Percentiles rank a stretch among this genome's conserved stretches.
Evolutionary conservation across 2,113 vertebrate species (phyloP).

Genomic region (Glaucidium brasilianum): DNA sequence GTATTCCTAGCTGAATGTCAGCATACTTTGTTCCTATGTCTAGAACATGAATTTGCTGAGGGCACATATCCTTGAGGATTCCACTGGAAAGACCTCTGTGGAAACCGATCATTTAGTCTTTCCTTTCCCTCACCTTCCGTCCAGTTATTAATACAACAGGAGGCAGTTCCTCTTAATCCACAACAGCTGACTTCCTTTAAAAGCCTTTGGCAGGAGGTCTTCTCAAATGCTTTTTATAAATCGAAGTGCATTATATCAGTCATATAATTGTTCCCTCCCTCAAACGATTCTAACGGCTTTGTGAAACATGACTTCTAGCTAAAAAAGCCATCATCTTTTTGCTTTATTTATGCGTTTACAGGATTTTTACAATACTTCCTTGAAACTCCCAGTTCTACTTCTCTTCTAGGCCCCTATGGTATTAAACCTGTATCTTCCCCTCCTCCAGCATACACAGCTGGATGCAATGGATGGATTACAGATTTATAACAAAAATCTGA

Average conservation of each 20-base stretch:
- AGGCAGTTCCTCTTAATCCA: neutral
- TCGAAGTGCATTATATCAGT: conserved; percentile 18
- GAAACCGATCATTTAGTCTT: neutral
- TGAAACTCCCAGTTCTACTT: neutral
- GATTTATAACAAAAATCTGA: neutral
- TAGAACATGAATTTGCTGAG: neutral
- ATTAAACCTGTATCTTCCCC: neutral
- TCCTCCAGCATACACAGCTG: neutral
- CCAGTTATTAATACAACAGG: conserved; percentile 38
- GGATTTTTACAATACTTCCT: neutral
- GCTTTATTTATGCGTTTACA: neutral
- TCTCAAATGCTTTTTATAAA: conserved; percentile 48
- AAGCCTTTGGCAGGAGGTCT: conserved; percentile 40
- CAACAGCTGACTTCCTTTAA: conserved; percentile 25
- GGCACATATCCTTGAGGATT: neutral
- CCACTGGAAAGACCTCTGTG: neutral
- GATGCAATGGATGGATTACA: neutral
- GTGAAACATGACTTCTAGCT: neutral
- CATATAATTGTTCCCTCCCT: neutral
- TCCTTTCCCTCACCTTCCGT: neutral
- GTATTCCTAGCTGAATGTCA: neutral
- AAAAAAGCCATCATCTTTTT: neutral
- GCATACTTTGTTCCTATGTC: neutral
- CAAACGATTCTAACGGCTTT: neutral
- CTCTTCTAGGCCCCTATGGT: neutral